Evolutionary conservation across 2,113 vertebrate genomes (phyloP), one percentile per base, ranked within the genome.

Genomic region (Vanacampus margaritifer): DNA sequence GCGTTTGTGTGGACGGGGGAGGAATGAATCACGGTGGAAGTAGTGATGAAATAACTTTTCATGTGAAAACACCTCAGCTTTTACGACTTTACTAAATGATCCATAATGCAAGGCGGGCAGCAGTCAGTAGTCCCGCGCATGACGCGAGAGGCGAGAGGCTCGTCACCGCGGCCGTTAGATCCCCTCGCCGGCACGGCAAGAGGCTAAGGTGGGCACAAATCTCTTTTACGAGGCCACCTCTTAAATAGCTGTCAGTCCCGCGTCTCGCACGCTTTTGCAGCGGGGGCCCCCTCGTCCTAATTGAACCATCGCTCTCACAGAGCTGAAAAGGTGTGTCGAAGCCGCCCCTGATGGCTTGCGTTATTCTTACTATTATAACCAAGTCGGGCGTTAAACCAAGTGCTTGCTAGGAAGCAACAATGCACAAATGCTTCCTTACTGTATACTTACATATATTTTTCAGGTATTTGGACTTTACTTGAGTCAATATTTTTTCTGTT

Each of bases 241-340:
- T 92, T 93, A 92, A 92, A 90, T 89, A 87, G 89, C 90, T 90
- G 90, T 91, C 91, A 92, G 89, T 92, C 90, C 81, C 68, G 84
- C 79, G 86, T 87, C 85, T 89, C 82, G 72, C 82, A 84, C 67
- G 79, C 78, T 79, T 73, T 78, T 82, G 74, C 81, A 77, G 69
- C 78, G n/a, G n/a, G 71, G 80, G 77, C 86, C 69, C 78, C 74
- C 66, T 80, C 64, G 26, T 84, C 78, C 83, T 92, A 91, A 92
- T 91, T 91, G 85, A 89, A 89, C 87, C 79, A 67, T 90, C 89
- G 87, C 84, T 83, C 81, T 80, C 68, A 62, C 83, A 79, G 89
- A 79, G 87, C 75, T 69, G 74, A 73, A 84, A 84, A 85, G 80
- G 76, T 79, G 81, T 76, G 75, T 43, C 82, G 86, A 82, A 84